Evolutionary conservation across 92 coral and sea anemone species (phyloP), one percentile per base, ranked within the genome.

Genomic region (Nematostella vectensis): DNA sequence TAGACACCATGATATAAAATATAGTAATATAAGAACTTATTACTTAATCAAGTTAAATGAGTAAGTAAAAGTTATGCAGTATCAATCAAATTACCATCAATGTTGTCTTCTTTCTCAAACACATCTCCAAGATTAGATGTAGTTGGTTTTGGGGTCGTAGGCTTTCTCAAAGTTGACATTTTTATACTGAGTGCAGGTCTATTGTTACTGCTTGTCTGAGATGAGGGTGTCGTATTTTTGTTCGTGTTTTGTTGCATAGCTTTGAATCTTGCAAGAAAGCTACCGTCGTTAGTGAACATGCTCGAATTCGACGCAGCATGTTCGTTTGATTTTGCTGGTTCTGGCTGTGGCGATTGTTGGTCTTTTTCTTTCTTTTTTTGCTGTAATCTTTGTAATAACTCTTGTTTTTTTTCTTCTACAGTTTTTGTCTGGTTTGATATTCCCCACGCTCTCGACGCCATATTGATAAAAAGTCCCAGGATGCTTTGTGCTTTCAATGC

Each of bases 191-290:
- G 88, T 55, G 76, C 47, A 19, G 85, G 71, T 56, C 81, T 79
- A 31, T 54, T 27, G 3, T 68, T 58, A 37, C 70, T 33, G 40
- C 15, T 33, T 33, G 40, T 33, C 40, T 6, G 6, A 6, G 40
- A 6, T 33, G 40, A 33, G 40, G 40, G 15, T 6, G 40, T 33
- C 6, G 15, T 33, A 33, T 33, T 33, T 33, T 33, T 33, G 40
- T 33, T 33, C 40, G 15, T 15, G 15, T 24, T 30, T 29, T 33
- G 40, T 51, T 87, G 98, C 98, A 91, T 91, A 15, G 98, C 96
- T 57, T 91, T 95, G 71, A 91, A 91, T 16, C 98, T 85, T 18
- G 95, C 98, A 25, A 91, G 70, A 83, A 91, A 91, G 40, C 82
- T 87, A 15, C 98, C 98, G 72, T 91, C 98, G 50, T 91, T 91